A percentile compares a stretch with the other conserved stretches of the same genome.
These are phyloP conservation scores for Sitta europaea DNA, from an alignment of 2,113 vertebrate genomes.

Conservation along the genomic window DNA sequence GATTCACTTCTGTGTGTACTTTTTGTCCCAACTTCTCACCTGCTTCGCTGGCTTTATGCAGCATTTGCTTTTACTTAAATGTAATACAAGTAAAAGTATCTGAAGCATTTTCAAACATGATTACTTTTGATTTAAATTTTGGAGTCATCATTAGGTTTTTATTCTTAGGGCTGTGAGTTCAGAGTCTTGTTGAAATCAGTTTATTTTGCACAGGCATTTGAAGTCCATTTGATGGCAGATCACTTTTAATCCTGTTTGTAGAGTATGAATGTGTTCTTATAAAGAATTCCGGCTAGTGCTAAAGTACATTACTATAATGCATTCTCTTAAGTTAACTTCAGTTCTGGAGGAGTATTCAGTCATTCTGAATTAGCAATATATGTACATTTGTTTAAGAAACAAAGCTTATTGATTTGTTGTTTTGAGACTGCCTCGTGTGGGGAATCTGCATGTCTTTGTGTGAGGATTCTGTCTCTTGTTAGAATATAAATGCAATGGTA, in stretches of 20 bases:
- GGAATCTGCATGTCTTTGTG: background rate
- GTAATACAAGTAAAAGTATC: background rate
- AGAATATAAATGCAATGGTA: background rate
- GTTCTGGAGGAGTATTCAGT: background rate
- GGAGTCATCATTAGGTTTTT: background rate
- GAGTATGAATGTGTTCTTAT: background rate
- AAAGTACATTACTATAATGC: background rate
- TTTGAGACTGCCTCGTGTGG: background rate
- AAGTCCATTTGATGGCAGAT: background rate
- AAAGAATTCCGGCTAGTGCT: background rate
- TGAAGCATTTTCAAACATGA: background rate
- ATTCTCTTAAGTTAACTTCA: background rate
- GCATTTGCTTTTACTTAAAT: background rate
- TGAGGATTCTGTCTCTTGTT: background rate
- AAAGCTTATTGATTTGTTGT: background rate
- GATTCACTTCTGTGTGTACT: background rate
- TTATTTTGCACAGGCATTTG: background rate
- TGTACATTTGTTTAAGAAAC: background rate
- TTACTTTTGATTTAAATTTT: background rate
- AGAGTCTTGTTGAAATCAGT: background rate
- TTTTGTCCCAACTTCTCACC: background rate
- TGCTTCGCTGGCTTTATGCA: background rate
- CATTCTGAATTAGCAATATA: background rate
- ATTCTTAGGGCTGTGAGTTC: background rate
- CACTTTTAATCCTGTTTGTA: background rate